Percentiles rank a stretch among this genome's conserved stretches.
phyloP scores from a whole-genome alignment of 2,113 vertebrate species.

The Plotosus lineatus region DNA sequence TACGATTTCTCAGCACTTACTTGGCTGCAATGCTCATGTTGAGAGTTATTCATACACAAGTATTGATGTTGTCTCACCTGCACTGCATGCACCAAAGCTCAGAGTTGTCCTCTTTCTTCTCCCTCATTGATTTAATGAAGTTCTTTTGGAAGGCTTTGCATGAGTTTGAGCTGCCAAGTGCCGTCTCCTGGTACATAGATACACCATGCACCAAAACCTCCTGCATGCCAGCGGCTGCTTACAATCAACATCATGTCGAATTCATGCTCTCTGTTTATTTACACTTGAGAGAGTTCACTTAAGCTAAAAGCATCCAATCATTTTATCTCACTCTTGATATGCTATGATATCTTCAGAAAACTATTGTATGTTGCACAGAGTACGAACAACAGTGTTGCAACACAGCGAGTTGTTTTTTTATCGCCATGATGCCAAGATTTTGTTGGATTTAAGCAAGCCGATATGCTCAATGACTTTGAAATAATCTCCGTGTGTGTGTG shows the following conservation, averaged over 20 bases:
- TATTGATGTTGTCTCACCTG: constrained; percentile 40
- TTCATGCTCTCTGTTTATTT: constrained; percentile 15
- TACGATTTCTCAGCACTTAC: constrained; percentile 29
- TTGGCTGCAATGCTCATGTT: constrained; percentile 41
- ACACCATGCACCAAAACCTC: not conserved
- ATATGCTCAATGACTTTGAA: not conserved
- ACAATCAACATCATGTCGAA: constrained; percentile 18
- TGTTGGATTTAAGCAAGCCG: not conserved
- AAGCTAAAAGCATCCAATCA: constrained; percentile 12
- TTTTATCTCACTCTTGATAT: not conserved
- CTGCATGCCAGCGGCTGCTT: constrained; percentile 7
- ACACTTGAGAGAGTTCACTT: constrained; percentile 26
- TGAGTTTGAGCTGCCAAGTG: constrained; percentile 21
- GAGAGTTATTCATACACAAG: constrained; percentile 40
- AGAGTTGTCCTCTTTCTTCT: not conserved
- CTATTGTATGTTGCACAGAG: not conserved
- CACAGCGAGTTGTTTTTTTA: not conserved
- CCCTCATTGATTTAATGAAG: constrained; percentile 13
- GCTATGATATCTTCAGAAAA: not conserved
- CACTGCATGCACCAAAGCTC: constrained; percentile 27
- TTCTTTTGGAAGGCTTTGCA: constrained; percentile 1
- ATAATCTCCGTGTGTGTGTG: not conserved
- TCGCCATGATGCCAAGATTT: too few relatives aligned
- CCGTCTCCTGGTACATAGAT: constrained; percentile 30
- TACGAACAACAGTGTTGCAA: not conserved